These are phyloP conservation scores for Piscicola geometra DNA, from an alignment of 2,888 invertebrate genomes.

Conservation along the genomic window DNA sequence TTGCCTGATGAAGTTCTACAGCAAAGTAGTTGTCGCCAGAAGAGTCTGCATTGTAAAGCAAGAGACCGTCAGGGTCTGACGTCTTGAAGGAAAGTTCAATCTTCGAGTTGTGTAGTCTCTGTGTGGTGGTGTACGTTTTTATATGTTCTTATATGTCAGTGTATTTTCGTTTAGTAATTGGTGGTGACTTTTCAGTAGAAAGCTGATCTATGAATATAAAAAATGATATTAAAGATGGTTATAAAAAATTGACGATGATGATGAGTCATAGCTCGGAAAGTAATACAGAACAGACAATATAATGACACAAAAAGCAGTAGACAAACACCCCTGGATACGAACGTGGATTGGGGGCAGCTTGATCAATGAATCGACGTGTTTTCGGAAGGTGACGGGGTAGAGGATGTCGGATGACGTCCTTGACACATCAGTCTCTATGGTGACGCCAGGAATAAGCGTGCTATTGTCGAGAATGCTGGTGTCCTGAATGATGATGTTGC, in stretches of 20 bases:
- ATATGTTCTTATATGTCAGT: too few species aligned
- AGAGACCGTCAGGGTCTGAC: constrained; percentile 48
- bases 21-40: constrained; percentile 33
- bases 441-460: constrained; percentile 2
- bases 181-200: constrained; percentile 27
- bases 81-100: constrained; percentile 51
- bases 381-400: constrained; percentile 38
- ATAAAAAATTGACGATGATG: constrained; percentile 2
- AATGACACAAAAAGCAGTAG: too few species aligned
- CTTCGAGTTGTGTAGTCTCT: constrained; percentile 35
- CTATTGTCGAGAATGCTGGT: constrained; percentile 36
- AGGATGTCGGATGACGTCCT: background rate
- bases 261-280: background rate
- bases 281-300: too few species aligned
- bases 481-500: constrained; percentile 42
- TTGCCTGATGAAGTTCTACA: constrained; percentile 47
- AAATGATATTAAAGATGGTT: background rate
- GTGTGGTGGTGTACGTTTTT: constrained; percentile 39
- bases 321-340: too few species aligned
- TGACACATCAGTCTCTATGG: background rate
- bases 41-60: constrained; percentile 43
- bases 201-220: background rate
- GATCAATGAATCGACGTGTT: constrained; percentile 19
- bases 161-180: too few species aligned
- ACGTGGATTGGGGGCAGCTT: background rate